These are phyloP conservation scores for Thereva unica DNA, from an alignment of 2,888 invertebrate species.

Conservation along the genomic window DNA sequence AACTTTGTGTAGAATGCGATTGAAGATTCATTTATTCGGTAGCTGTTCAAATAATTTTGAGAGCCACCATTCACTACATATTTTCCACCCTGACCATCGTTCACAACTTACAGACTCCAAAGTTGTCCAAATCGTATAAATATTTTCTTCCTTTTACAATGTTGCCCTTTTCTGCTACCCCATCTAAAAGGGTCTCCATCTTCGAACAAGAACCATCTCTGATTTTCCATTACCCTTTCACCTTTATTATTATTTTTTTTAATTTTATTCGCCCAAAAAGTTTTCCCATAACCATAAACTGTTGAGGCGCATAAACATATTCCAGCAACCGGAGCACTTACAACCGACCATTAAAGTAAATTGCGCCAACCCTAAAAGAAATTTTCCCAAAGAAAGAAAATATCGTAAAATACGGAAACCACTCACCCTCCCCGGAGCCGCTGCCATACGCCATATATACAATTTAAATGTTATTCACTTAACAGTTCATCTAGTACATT, in stretches of 20 bases:
- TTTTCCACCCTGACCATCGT: too few species aligned
- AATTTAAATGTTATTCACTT: conserved; percentile 27
- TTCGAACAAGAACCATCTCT: too few species aligned
- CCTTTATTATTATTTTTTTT: neutral
- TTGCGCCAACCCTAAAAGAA: conserved; percentile 32
- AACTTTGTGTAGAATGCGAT: too few species aligned
- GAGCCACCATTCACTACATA: too few species aligned
- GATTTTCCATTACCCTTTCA: neutral
- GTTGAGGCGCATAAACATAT: conserved; percentile 33
- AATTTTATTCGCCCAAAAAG: conserved; percentile 6
- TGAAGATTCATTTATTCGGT: too few species aligned
- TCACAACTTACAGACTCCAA: too few species aligned
- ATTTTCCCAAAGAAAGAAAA: conserved; percentile 21
- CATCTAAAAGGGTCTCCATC: too few species aligned
- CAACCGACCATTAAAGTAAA: conserved; percentile 25
- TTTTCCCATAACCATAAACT: conserved; percentile 32
- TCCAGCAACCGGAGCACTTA: conserved; percentile 27
- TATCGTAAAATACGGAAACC: conserved; percentile 17
- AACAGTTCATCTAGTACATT: neutral
- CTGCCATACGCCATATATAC: neutral
- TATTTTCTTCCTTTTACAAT: too few species aligned
- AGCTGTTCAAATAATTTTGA: too few species aligned
- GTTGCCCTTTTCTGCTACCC: too few species aligned
- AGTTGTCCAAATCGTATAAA: too few species aligned
- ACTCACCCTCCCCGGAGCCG: neutral